Percentiles rank a stretch among this genome's conserved stretches.
Conservation (phyloP, 2,888 invertebrate genomes). For the Himalopsyche kuldschensis region DNA sequence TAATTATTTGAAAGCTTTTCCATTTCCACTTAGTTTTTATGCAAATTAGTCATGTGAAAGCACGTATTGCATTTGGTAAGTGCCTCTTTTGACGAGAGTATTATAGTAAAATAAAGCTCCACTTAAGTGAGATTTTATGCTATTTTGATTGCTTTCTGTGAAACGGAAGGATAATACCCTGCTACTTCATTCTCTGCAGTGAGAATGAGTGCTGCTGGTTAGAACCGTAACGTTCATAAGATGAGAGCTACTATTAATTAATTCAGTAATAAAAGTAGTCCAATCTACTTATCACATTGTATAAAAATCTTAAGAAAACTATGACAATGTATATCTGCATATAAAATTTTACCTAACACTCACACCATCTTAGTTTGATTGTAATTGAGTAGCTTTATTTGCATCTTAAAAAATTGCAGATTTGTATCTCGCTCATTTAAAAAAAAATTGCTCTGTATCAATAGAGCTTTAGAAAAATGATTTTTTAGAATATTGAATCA, state of each 20-base stretch:
- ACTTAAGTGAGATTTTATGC: slow-evolving; percentile 1
- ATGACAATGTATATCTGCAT: no score
- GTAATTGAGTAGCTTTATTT: no score
- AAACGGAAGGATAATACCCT: background rate
- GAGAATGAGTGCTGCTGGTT: background rate
- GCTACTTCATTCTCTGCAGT: background rate
- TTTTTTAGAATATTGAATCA: no score
- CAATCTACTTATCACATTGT: background rate
- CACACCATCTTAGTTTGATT: no score
- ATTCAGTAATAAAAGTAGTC: background rate
- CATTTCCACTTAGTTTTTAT: background rate
- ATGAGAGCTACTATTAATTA: background rate
- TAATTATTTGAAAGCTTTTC: background rate
- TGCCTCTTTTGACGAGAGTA: background rate
- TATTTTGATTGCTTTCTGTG: background rate
- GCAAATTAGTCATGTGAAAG: background rate
- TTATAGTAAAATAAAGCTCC: background rate
- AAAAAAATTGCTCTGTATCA: no score
- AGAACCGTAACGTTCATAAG: background rate
- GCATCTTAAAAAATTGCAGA: no score
- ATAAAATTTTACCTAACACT: no score
- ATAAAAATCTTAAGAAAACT: background rate
- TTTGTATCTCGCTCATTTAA: no score
- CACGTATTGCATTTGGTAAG: background rate
- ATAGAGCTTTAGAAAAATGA: no score